A percentile compares a stretch with the other conserved stretches of the same genome.
Conservation (phyloP, 2,113 vertebrate genomes). For the Thamnaconus septentrionalis region DNA sequence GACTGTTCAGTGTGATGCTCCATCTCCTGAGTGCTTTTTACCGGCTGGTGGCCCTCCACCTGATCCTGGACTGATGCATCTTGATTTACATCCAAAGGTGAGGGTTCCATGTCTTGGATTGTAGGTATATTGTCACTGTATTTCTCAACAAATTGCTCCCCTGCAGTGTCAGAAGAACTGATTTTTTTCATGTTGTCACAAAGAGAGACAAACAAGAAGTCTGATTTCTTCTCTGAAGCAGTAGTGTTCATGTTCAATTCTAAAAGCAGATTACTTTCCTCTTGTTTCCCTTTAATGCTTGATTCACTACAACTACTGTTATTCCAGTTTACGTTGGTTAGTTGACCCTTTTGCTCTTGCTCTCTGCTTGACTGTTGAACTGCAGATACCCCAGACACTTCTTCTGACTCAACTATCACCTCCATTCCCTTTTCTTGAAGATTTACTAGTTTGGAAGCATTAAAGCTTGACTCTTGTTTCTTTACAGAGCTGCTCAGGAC, state of each 20-base stretch:
- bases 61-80: background rate
- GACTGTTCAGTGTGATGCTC: slow-evolving; percentile 1
- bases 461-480: slow-evolving; percentile 4
- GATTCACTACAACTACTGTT: background rate
- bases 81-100: background rate
- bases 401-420: background rate
- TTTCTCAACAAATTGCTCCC: background rate
- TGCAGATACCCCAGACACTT: background rate
- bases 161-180: background rate
- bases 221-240: background rate
- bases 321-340: background rate
- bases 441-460: slow-evolving; percentile 1
- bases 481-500: background rate
- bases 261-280: background rate
- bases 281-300: background rate
- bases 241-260: background rate
- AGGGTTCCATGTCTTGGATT: background rate
- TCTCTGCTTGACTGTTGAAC: background rate
- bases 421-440: background rate
- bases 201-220: background rate
- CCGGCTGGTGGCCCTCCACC: no score
- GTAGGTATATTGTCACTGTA: background rate
- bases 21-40: background rate
- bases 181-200: background rate
- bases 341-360: background rate